Base-by-base conservation (phyloP, 2,888 invertebrate species). In the Platycheirus rosarum region DNA sequence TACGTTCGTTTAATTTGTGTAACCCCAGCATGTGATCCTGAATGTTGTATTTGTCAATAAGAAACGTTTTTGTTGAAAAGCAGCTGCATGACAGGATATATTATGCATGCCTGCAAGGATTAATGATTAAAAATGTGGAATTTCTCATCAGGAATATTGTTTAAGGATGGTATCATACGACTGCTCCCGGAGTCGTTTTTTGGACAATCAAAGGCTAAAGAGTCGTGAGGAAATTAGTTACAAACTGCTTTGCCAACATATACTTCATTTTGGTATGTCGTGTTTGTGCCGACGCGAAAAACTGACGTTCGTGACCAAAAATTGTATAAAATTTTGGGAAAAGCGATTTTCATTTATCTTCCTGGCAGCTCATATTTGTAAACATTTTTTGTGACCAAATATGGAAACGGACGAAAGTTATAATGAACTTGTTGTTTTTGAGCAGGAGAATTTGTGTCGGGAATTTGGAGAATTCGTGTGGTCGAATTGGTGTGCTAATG, bases 341-440 rank as follows among this genome's bases (percentile, higher is more conserved):
- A 63, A 65, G 70, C 51, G 55, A 65, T 57, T 77, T 71, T 49
- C 70, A 70, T 77, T 70, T 70, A 42, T 77, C 77, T 70, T 77
- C 57, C 57, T 70, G 70, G 48, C 77, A 77, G 77, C 62, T 69
- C 57, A 60, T 60, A 60, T 60, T 60, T 42, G 57, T 60, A 7
- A 42, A 60, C 57, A 40, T 42, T 55, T 9, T n/a, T 23, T 55
- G 18, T 14, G 26, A 26, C 26, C 11, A 9, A 14, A 16, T 4
- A 44, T 0, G 37, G 32, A 57, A 42, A 60, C 0, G n/a, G 42
- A 60, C 42, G 14, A 60, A 44, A 26, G 7, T 37, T 37, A 35
- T 44, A 57, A 55, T 57, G 40, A 40, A 57, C 57, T 60, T 44
- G 44, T 60, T 29, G 26, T 14, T 46, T 16, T 49, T 2, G 13